Evolutionary conservation across 2,888 invertebrate genomes (phyloP).

Genomic region (Lymantria dispar): DNA sequence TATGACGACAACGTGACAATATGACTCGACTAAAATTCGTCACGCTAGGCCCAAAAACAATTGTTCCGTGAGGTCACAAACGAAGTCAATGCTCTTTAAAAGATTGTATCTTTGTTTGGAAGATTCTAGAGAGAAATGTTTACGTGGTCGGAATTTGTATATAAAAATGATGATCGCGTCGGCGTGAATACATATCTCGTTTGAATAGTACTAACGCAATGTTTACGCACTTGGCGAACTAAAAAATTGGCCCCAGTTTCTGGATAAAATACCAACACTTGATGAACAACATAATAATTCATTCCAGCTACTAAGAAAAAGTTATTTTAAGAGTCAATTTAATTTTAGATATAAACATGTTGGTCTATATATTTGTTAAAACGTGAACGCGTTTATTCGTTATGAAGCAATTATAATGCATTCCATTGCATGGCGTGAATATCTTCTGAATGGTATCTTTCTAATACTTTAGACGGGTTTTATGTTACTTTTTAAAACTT

Average conservation of each 20-base stretch:
- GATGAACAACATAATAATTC: constrained; percentile 28
- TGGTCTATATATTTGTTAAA: constrained; percentile 10
- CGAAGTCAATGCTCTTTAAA: constrained; percentile 42
- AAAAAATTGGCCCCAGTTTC: constrained; percentile 43
- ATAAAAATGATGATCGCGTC: constrained; percentile 32
- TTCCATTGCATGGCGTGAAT: neutral
- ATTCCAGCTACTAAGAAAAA: constrained; percentile 25
- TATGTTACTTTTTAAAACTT: too few relatives aligned
- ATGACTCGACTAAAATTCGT: constrained; percentile 44
- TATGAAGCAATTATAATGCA: neutral
- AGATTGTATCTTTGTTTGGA: constrained; percentile 44
- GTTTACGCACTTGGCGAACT: constrained; percentile 36
- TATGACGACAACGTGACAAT: constrained; percentile 44
- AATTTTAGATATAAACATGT: constrained; percentile 16
- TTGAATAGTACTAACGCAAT: constrained; percentile 37
- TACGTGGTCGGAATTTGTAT: constrained; percentile 44
- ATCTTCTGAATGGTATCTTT: neutral
- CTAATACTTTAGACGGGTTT: too few relatives aligned
- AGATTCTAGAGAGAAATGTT: constrained; percentile 46
- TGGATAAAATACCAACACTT: constrained; percentile 25
- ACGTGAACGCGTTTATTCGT: neutral
- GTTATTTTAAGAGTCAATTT: constrained; percentile 24
- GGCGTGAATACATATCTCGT: constrained; percentile 22
- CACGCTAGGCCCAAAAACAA: constrained; percentile 51
- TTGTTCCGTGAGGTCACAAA: constrained; percentile 41